phyloP scores from a whole-genome alignment of 2,113 vertebrate genomes.

The Proteles cristata region DNA sequence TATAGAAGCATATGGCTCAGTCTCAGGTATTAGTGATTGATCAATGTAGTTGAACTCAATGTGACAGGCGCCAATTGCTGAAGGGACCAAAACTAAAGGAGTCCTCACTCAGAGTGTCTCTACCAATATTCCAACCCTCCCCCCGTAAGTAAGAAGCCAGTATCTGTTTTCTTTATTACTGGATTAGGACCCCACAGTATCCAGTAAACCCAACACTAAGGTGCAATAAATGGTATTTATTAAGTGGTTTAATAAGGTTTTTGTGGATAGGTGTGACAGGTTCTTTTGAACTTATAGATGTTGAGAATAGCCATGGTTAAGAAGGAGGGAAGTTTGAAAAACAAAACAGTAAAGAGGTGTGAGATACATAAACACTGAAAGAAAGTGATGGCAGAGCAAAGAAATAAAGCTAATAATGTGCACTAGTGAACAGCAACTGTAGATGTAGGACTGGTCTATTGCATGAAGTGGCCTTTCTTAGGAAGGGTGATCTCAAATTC shows the following conservation, averaged over 20 bases:
- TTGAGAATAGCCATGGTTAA: neutral
- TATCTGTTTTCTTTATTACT: neutral
- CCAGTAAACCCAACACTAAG: neutral
- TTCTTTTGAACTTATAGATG: slow-evolving; percentile 19
- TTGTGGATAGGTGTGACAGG: neutral
- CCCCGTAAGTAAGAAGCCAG: neutral
- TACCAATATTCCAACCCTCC: neutral
- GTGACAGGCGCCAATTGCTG: neutral
- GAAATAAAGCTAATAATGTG: neutral
- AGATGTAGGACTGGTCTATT: neutral
- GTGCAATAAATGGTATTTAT: neutral
- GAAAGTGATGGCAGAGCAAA: neutral
- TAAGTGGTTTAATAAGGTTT: neutral
- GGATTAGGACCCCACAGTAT: neutral
- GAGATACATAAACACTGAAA: neutral
- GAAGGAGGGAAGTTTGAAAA: neutral
- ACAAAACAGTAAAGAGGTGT: neutral
- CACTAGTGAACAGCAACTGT: neutral
- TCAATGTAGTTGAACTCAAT: neutral
- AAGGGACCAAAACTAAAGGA: neutral
- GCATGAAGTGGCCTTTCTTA: neutral
- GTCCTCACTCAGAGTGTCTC: neutral
- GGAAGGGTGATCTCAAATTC: neutral
- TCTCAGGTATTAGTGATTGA: neutral
- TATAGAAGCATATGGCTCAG: neutral